These are phyloP conservation scores for Calosoma granatense DNA, from an alignment of 1,140 invertebrate genomes.

Conservation along the genomic window DNA sequence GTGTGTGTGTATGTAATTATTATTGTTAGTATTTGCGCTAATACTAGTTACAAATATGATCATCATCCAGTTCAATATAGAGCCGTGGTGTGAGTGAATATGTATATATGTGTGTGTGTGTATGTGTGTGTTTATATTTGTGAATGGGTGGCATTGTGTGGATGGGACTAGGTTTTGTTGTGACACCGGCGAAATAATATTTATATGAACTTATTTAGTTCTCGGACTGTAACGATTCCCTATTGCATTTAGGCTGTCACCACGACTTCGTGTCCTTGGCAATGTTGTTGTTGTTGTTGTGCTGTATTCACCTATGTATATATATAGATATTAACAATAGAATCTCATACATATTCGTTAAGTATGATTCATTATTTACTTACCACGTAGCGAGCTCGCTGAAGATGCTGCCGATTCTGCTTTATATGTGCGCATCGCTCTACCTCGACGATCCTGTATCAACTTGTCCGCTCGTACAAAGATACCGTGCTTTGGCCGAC, in stretches of 20 bases:
- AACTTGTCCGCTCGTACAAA: constrained; percentile 84
- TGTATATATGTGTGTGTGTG: no score
- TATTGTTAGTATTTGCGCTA: not conserved
- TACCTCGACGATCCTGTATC: constrained; percentile 66
- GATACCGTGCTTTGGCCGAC: constrained; percentile 79
- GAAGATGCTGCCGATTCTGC: constrained; percentile 27
- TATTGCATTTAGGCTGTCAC: constrained; percentile 53
- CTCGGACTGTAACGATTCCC: constrained; percentile 37
- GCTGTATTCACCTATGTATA: constrained; percentile 21
- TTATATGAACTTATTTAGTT: constrained; percentile 26
- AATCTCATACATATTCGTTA: not conserved
- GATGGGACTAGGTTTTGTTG: constrained; percentile 17
- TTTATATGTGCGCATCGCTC: constrained; percentile 58
- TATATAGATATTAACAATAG: constrained; percentile 1
- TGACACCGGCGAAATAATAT: constrained; percentile 2
- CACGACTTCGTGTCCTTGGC: constrained; percentile 53
- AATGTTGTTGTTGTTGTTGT: no score
- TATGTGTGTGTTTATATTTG: no score
- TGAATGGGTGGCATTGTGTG: constrained; percentile 16
- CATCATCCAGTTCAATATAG: no score
- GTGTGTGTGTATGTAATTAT: no score
- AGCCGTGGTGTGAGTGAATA: no score
- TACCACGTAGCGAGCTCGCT: constrained; percentile 16
- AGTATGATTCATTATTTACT: constrained; percentile 14
- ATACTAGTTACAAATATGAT: not conserved